Conservation (phyloP, 2,888 invertebrate genomes). For the Ellobium chinense region DNA sequence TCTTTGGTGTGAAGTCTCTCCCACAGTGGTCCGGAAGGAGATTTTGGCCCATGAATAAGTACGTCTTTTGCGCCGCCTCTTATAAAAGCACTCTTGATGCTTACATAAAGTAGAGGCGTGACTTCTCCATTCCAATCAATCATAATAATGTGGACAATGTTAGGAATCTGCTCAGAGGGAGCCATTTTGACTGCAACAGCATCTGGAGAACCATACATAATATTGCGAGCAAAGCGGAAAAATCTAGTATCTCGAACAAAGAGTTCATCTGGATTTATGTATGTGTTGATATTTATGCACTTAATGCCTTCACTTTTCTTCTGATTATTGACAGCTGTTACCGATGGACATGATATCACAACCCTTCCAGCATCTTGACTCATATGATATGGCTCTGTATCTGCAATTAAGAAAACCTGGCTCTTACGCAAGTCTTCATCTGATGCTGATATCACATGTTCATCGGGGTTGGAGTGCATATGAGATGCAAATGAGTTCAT, state of each 20-base stretch:
- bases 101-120: slow-evolving; percentile 43
- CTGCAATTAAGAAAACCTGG: slow-evolving; percentile 49
- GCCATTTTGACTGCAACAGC: neutral
- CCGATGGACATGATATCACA: slow-evolving; percentile 48
- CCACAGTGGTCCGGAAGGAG: slow-evolving; percentile 42
- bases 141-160: slow-evolving; percentile 42
- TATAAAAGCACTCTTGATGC: slow-evolving; percentile 51
- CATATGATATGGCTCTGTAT: slow-evolving; percentile 45
- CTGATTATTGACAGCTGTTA: slow-evolving; percentile 16
- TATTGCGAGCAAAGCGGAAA: slow-evolving; percentile 43
- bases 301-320: neutral
- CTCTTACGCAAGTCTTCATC: slow-evolving; percentile 14
- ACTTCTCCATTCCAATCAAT: slow-evolving; percentile 31
- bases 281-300: slow-evolving; percentile 49
- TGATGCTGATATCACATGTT: neutral
- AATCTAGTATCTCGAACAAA: slow-evolving; percentile 41
- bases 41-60: slow-evolving; percentile 46
- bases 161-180: slow-evolving; percentile 29
- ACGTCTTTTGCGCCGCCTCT: slow-evolving; percentile 40
- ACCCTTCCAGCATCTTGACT: slow-evolving; percentile 13
- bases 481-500: neutral
- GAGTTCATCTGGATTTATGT: slow-evolving; percentile 42
- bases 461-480: neutral
- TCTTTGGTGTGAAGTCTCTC: slow-evolving; percentile 20
- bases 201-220: slow-evolving; percentile 44